phyloP scores from a whole-genome alignment of 2,797 vertebrate genomes.

The Merluccius polli region DNA sequence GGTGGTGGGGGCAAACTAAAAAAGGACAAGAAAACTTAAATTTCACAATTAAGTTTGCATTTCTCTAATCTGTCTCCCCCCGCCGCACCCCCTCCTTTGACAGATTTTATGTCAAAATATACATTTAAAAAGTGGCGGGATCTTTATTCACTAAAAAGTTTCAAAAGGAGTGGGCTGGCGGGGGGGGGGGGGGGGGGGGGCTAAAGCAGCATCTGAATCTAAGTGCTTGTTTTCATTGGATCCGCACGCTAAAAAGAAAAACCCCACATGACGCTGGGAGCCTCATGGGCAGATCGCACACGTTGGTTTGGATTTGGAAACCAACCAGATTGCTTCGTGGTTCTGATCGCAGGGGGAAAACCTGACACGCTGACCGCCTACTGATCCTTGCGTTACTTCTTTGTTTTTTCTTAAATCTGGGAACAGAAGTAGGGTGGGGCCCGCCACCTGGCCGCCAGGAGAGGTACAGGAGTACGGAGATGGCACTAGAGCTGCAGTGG shows the following conservation, averaged over 20 bases:
- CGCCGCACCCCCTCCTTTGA: background rate
- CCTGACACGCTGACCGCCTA: background rate
- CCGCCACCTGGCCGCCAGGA: background rate
- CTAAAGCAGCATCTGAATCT: slow-evolving; percentile 51
- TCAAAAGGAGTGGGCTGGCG: no score
- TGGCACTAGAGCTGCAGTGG: slow-evolving; percentile 65
- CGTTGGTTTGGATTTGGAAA: background rate
- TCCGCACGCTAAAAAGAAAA: background rate
- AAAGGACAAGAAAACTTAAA: slow-evolving; percentile 54
- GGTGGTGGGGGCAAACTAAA: slow-evolving; percentile 37
- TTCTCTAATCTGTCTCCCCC: background rate
- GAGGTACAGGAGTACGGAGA: slow-evolving; percentile 19
- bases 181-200: slow-evolving; percentile 27
- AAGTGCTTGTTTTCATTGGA: background rate
- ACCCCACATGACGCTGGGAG: no score
- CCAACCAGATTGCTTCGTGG: background rate
- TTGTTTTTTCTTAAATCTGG: no score
- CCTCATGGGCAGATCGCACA: no score
- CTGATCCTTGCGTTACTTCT: background rate
- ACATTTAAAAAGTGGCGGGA: slow-evolving; percentile 45
- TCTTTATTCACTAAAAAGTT: slow-evolving; percentile 31
- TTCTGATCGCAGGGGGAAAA: background rate
- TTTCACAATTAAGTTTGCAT: slow-evolving; percentile 33
- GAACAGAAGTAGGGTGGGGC: no score
- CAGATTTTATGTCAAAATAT: slow-evolving; percentile 27